Conservation (phyloP, 2,113 vertebrate genomes). For the Numenius arquata region DNA sequence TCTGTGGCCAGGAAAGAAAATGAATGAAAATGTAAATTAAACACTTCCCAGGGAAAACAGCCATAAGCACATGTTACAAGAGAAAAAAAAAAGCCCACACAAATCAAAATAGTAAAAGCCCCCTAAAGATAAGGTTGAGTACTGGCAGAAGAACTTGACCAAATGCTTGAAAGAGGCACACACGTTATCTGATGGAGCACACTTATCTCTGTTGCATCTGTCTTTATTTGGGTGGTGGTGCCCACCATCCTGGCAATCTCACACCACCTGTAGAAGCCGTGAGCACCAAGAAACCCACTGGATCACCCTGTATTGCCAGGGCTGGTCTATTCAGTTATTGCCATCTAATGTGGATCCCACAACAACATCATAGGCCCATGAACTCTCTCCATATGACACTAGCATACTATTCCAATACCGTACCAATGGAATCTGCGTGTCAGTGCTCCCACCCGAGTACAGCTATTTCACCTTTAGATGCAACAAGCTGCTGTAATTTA, state of each 20-base stretch:
- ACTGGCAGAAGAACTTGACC: neutral
- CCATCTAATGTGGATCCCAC: neutral
- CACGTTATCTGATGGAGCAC: too few relatives aligned
- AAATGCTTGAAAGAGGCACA: neutral
- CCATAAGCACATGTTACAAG: neutral
- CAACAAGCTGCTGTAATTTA: neutral
- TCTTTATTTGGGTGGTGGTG: too few relatives aligned
- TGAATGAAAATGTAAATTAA: neutral
- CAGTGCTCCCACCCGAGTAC: neutral
- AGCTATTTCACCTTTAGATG: neutral
- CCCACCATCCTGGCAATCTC: neutral
- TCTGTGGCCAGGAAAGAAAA: neutral
- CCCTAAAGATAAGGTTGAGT: neutral
- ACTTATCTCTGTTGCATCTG: neutral
- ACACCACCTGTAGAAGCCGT: neutral
- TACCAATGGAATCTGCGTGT: neutral
- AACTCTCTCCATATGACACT: too few relatives aligned
- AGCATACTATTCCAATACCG: neutral
- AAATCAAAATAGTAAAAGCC: fast-evolving
- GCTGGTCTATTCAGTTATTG: neutral
- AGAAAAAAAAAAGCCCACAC: neutral
- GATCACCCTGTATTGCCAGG: neutral
- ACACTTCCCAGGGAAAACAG: neutral
- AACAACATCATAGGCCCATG: neutral
- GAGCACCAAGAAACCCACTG: neutral